Evolutionary conservation across 2,797 vertebrate genomes (phyloP), one percentile per base, ranked within the genome.

Genomic region (Antennarius maculatus): DNA sequence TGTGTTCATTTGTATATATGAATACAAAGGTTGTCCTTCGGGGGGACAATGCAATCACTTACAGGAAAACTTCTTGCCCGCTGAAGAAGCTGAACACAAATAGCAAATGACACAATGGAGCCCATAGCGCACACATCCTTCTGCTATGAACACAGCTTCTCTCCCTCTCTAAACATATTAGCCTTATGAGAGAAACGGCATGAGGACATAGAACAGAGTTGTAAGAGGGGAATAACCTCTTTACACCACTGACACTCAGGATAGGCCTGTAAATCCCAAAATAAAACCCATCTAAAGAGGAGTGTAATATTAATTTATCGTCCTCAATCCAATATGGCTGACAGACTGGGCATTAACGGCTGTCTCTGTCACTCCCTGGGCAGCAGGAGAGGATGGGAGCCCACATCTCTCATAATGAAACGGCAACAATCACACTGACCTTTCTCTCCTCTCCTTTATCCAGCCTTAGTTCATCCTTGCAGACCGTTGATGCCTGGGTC

Each of bases 241-340:
- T 84, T 89, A 84, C 73, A 79, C 76, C 69, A 37, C 60, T n/a
- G 17, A 81, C 85, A 84, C 89, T 87, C 84, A 62, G 64, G 83
- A 79, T 88, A 90, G 83, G 81, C 74, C 55, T 78, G 83, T 89
- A 89, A 90, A 91, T 88, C 86, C 88, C 81, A 80, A 90, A 91
- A 90, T 89, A 89, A 90, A 90, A 84, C 82, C 78, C 59, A 70
- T 81, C 86, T 80, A 82, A 87, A 70, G 85, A 88, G 78, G 79
- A 86, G 81, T 69, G 82, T 80, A 86, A 91, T 92, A 92, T 91
- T 91, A 91, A 92, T 92, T 91, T 91, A 92, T 85, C 86, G 79
- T 80, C 77, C 69, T 75, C 78, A 90, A 91, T 91, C 89, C 81
- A 92, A 89, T 90, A 91, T 86, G 83, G 84, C 76, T 82, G 90